Evolutionary conservation across 2,113 vertebrate genomes (phyloP).

Genomic region (Chloebia gouldiae): DNA sequence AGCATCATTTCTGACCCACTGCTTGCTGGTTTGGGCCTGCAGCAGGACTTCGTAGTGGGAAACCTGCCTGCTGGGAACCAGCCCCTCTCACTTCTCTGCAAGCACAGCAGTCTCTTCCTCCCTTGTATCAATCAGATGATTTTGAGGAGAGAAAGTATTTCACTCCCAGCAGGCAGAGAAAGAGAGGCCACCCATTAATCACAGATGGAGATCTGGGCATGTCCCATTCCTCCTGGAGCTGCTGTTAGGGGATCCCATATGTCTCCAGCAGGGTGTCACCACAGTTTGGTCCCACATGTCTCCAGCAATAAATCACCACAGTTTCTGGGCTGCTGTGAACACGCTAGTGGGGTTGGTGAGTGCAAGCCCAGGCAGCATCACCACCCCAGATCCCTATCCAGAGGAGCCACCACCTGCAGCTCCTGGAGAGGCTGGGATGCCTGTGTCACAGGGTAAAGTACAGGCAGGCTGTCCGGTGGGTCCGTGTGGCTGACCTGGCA

Average conservation of each 20-base stretch:
- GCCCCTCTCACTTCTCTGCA: neutral
- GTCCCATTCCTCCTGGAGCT: neutral
- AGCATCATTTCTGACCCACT: neutral
- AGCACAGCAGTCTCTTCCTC: neutral
- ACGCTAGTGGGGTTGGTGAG: fast-evolving
- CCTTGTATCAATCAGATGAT: neutral
- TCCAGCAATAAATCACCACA: neutral
- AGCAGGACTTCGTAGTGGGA: neutral
- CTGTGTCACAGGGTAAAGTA: neutral
- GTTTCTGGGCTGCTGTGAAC: neutral
- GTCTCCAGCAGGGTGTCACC: neutral
- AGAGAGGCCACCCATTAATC: neutral
- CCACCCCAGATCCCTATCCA: fast-evolving
- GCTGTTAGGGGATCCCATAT: fast-evolving
- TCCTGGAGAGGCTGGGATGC: neutral
- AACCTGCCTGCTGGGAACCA: neutral
- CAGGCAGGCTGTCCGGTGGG: fast-evolving
- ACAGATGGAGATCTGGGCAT: neutral
- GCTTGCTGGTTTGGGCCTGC: neutral
- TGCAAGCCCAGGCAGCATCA: neutral
- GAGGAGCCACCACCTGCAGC: neutral
- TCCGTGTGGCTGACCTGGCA: neutral
- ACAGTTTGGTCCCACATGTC: neutral
- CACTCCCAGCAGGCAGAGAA: neutral
- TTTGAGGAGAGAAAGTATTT: neutral